phyloP scores from a whole-genome alignment of 53 echinoderm and acorn worm species.

The Zoroaster sp. region DNA sequence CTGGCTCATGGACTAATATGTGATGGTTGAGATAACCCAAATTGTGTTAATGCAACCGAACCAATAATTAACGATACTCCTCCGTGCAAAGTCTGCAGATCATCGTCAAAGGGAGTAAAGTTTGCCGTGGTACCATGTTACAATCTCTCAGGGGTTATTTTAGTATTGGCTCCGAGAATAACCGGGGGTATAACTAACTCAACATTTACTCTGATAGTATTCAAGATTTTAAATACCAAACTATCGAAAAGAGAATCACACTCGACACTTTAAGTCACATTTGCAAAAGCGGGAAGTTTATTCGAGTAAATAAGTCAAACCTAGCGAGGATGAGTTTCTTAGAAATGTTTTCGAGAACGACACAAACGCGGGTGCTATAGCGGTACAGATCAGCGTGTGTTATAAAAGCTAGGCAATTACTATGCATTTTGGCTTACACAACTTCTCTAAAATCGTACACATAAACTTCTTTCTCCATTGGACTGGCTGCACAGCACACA shows the following conservation, averaged over 20 bases:
- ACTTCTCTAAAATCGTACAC: slow-evolving; percentile 8
- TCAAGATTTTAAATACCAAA: too few species aligned
- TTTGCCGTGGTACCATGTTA: too few species aligned
- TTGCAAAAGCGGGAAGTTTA: slow-evolving; percentile 59
- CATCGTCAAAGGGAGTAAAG: too few species aligned
- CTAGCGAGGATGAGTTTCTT: background rate
- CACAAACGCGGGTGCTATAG: slow-evolving; percentile 43
- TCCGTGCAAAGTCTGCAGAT: too few species aligned
- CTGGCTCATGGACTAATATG: too few species aligned
- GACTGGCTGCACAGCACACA: slow-evolving; percentile 37
- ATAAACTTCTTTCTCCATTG: background rate
- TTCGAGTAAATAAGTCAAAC: slow-evolving; percentile 54
- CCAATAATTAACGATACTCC: too few species aligned
- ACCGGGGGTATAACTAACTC: too few species aligned
- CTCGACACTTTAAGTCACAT: slow-evolving; percentile 4
- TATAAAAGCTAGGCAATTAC: slow-evolving; percentile 31
- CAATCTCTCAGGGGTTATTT: too few species aligned
- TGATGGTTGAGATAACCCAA: too few species aligned
- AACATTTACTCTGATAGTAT: too few species aligned
- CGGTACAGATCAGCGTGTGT: slow-evolving; percentile 38
- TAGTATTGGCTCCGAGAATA: too few species aligned
- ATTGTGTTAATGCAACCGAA: too few species aligned
- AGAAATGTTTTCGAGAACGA: background rate
- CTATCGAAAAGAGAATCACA: background rate
- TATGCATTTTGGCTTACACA: slow-evolving; percentile 15